Evolutionary conservation across 35 echinoderm and acorn worm species (phyloP), one percentile per base, ranked within the genome.

Genomic region (Eucidaris tribuloides): DNA sequence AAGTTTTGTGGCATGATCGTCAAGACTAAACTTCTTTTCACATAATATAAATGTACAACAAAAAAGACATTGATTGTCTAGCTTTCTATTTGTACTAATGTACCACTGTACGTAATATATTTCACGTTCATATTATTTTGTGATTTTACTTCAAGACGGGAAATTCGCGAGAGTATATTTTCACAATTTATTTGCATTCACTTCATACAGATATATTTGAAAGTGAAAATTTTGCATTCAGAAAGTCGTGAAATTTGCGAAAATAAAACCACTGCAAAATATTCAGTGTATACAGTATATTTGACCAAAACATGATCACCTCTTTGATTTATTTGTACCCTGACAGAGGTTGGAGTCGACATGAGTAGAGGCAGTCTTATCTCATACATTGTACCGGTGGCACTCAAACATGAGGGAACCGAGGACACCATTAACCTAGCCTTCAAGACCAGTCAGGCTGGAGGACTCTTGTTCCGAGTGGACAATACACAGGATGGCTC

Each of bases 261-360:
- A 43, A 23, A 1, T 18, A 7, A 25, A 29, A 2, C 13, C 7
- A 15, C 15, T 58, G 20, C 11, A 46, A 52, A 11, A 29, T 20
- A 5, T 22, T 11, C 7, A 25, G 31, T 37, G 15, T 14, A 36
- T 2, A 28, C 3, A 18, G 7, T 46, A 52, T 13, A 58, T 38
- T 39, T 3, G 2, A 35, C 25, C 3, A 18, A 27, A 38, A n/a
- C 3, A 59, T 9, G 78, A 38, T 41, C 20, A 20, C 7, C 24
- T 0, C 9, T 25, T 30, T 0, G 18, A 9, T 48, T 85, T 1
- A 14, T 60, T 58, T 45, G 34, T 7, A 42, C 33, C 24, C 46
- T 17, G 49, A 23, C 88, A 96, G 93, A 96, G 82, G 82, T 96
- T 84, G 93, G 93, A 22, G 81, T 62, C 11, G 70, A 83, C 24